Conservation (phyloP, 2,113 vertebrate genomes). For the Struthio camelus region DNA sequence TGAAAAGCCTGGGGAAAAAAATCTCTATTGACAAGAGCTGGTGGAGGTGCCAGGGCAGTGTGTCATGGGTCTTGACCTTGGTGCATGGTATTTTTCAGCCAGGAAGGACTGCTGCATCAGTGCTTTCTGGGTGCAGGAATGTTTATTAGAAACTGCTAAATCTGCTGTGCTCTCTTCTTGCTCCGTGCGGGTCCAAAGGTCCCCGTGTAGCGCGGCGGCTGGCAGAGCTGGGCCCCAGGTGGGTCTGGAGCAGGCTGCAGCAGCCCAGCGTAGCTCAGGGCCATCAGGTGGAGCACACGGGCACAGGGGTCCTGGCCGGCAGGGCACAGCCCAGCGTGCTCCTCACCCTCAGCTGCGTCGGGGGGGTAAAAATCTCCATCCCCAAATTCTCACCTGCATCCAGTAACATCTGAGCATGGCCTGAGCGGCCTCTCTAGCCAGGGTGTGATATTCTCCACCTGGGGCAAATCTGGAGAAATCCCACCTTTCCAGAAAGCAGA, state of each 20-base stretch:
- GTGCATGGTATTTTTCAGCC: background rate
- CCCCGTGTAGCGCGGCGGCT: background rate
- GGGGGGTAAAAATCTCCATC: background rate
- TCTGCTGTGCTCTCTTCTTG: background rate
- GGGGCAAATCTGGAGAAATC: background rate
- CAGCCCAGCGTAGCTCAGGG: too few relatives aligned
- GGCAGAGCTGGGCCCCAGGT: background rate
- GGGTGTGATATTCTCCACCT: background rate
- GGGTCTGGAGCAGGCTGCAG: too few relatives aligned
- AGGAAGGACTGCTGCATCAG: fast-evolving
- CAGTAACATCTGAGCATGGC: background rate
- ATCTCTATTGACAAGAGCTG: background rate
- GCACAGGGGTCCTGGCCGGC: too few relatives aligned
- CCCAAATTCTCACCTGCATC: background rate
- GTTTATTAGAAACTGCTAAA: background rate
- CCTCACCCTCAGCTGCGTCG: too few relatives aligned
- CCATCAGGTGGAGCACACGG: too few relatives aligned
- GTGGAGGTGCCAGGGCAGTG: background rate
- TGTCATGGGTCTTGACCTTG: background rate
- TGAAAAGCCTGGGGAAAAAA: background rate
- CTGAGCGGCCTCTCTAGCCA: background rate
- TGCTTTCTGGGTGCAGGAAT: background rate
- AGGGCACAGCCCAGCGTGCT: too few relatives aligned
- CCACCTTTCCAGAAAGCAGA: background rate
- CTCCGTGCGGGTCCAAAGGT: background rate